Base-by-base conservation (phyloP, 2,797 vertebrate species). In the Diplodus puntazzo region DNA sequence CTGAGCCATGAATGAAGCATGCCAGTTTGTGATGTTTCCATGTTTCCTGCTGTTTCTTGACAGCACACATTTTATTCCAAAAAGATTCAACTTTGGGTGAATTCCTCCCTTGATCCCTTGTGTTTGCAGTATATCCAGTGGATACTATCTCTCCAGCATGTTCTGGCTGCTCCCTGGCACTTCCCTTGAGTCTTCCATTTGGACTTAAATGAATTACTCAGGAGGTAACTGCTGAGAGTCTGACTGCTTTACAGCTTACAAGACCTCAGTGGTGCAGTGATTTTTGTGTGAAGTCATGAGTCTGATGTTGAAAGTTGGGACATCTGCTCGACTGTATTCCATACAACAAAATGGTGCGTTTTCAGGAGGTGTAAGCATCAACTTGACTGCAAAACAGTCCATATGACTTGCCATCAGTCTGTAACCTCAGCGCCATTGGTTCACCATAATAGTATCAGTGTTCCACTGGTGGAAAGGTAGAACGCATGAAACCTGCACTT, bases 81-180 rank as follows among this genome's bases (percentile, higher is more conserved):
- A 48, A 43, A 12, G 7, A 64, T 49, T 55, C 23, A 39, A 27
- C 25, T 61, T 16, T 57, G 30, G 16, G 5, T 18, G 27, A 72
- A 25, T 69, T 63, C n/a, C 39, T 74, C 53, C 42, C 10, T 9
- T 13, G 21, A 30, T 27, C 27, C 27, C 27, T 27, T 52, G 27
- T 43, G 45, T 64, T 72, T 4, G 2, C n/a, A 43, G 1, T 4
- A 45, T 57, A n/a, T 39, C 60, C 25, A 4, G 10, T 43, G 21
- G 70, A 60, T 52, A 59, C 39, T 27, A 71, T 74, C 61, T 62
- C 4, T 75, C 5, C 68, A 42, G n/a, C 48, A 46, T 72, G 46
- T 67, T 68, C 23, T 62, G 27, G 53, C 43, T 71, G 21, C 57
- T 71, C 42, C 58, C 23, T 49, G 45, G 10, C 5, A 11, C 60